These are phyloP conservation scores for Linnaemya tessellans DNA, from an alignment of 2,888 invertebrate species.

Conservation along the genomic window DNA sequence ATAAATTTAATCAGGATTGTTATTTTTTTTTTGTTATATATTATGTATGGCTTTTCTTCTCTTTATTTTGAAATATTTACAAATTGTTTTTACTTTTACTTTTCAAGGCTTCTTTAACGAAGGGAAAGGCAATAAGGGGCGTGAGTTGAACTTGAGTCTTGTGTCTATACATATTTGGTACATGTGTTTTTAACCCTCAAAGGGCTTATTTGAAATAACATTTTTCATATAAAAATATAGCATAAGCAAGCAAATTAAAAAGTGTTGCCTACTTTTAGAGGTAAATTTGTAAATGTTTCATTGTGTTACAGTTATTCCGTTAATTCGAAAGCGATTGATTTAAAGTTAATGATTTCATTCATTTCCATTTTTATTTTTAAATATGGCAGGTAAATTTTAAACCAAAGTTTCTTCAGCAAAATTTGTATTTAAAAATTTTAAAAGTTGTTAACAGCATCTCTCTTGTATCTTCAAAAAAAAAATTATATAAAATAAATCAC, in stretches of 20 bases:
- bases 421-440: too few species aligned
- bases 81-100: constrained; percentile 63
- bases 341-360: too few species aligned
- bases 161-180: neutral
- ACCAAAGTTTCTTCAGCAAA: too few species aligned
- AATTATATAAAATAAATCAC: too few species aligned
- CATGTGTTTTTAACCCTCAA: constrained; percentile 16
- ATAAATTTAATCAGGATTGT: constrained; percentile 65
- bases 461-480: too few species aligned
- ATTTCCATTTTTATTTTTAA: too few species aligned
- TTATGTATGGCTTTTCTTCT: neutral
- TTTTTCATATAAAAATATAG: too few species aligned
- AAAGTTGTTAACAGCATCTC: too few species aligned
- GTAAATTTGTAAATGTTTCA: too few species aligned
- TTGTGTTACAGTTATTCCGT: too few species aligned
- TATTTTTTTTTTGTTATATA: constrained; percentile 38
- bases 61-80: constrained; percentile 38
- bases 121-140: neutral
- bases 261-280: constrained; percentile 7
- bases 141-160: neutral
- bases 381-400: too few species aligned
- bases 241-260: neutral
- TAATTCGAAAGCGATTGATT: too few species aligned
- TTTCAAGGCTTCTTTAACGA: neutral
- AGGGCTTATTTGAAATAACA: neutral